A percentile compares a stretch with the other conserved stretches of the same genome.
Evolutionary conservation across 2,113 vertebrate genomes (phyloP).

Genomic region (Lampris megalopsis): DNA sequence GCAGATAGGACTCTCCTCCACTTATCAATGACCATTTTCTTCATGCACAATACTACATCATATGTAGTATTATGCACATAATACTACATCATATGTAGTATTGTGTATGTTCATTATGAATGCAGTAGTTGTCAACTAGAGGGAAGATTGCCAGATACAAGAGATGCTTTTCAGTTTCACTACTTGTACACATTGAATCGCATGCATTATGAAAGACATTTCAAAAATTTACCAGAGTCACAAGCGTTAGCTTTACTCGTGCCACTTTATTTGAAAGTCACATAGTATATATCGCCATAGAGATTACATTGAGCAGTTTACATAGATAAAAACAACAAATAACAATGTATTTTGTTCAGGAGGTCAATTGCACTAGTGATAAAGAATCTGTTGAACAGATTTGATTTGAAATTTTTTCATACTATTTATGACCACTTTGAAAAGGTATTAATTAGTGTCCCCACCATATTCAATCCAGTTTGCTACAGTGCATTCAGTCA

Average conservation of each 20-base stretch:
- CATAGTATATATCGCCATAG: too few species aligned
- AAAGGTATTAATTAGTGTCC: background rate
- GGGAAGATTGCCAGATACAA: background rate
- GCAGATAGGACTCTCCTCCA: background rate
- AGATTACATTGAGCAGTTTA: too few species aligned
- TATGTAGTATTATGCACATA: too few species aligned
- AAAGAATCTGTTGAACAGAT: background rate
- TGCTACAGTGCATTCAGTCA: background rate
- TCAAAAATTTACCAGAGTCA: background rate
- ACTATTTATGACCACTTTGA: background rate
- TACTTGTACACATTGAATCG: background rate
- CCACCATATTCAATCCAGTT: background rate
- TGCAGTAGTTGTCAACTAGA: conserved; percentile 3
- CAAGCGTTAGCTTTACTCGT: background rate
- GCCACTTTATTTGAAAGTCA: too few species aligned
- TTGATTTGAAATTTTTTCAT: background rate
- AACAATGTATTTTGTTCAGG: too few species aligned
- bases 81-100: too few species aligned
- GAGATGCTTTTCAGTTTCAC: background rate
- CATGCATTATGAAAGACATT: background rate
- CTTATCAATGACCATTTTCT: too few species aligned
- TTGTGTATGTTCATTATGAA: background rate
- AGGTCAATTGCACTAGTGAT: too few species aligned
- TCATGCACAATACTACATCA: too few species aligned
- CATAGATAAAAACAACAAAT: too few species aligned